Conservation (phyloP, 1,140 invertebrate species). For the Aphelenchoides fujianensis region DNA sequence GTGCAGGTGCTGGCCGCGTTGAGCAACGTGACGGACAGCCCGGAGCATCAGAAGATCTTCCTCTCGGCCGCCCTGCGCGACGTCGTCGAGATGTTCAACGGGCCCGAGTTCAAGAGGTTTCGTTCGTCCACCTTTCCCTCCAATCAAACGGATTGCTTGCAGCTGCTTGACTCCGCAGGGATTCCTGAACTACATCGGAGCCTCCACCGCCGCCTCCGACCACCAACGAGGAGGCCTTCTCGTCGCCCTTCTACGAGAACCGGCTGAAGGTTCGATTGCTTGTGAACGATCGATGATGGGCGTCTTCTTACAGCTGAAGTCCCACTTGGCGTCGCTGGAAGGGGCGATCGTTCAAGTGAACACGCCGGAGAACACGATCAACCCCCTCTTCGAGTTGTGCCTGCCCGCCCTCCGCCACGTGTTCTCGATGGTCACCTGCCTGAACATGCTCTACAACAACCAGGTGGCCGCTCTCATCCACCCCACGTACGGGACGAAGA, state of each 20-base stretch:
- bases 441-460: conserved; percentile 43
- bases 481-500: conserved; percentile 33
- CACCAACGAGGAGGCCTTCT: conserved; percentile 30
- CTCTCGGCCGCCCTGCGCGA: conserved; percentile 34
- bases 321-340: conserved; percentile 47
- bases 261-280: conserved; percentile 37
- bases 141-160: conserved; percentile 10
- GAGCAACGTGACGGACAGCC: conserved; percentile 38
- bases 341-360: conserved; percentile 51
- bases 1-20: conserved; percentile 53
- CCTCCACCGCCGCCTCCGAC: not conserved
- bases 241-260: conserved; percentile 30
- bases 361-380: conserved; percentile 28
- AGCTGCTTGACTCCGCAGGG: conserved; percentile 12
- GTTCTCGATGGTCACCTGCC: conserved; percentile 39
- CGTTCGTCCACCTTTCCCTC: not conserved
- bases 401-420: conserved; percentile 32
- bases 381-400: conserved; percentile 38
- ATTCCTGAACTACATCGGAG: conserved; percentile 47
- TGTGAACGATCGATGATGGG: conserved; percentile 14
- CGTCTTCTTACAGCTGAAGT: conserved; percentile 48
- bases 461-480: conserved; percentile 31
- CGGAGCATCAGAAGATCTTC: conserved; percentile 38
- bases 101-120: conserved; percentile 28
- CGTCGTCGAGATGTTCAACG: conserved; percentile 37